Base-by-base conservation (phyloP, 2,113 vertebrate genomes). In the Proteles cristata region DNA sequence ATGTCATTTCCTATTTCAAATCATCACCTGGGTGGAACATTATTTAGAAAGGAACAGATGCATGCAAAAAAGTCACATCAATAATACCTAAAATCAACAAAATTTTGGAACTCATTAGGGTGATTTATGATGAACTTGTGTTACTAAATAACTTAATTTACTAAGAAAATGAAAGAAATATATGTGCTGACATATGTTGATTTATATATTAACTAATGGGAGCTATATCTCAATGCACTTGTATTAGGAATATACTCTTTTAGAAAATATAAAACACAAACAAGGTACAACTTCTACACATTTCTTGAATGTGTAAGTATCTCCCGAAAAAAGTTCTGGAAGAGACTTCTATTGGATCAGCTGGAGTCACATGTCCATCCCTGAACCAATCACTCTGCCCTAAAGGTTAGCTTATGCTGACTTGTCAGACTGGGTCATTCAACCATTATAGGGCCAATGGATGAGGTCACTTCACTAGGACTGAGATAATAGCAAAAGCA, bases 71-170 rank as follows among this genome's bases (percentile, higher is more conserved):
- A 55, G 39, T 53, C 26, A 83, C 15, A 76, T 61, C 5, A 58
- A 23, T 69, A 90, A 69, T 48, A 48, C 39, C 16, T 80, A 63
- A 88, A 84, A 45, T 81, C 45, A 53, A 35, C 39, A 53, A 80
- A 86, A 25, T 11, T 82, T 55, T 83, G 17, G 31, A 61, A 50
- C 21, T 93, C 33, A 79, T 89, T 77, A 28, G 12, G 53, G 48
- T 83, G 45, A 88, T 74, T 82, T 45, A 81, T 55, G 35, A 91
- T 39, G 31, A 68, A 85, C 65, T 28, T 77, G 25, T 45, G 1
- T 43, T 63, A 79, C 23, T 89, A 86, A 96, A 48, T 83, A 74
- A 25, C 79, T 89, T 76, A 58, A 91, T 81, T 68, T 95, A 25
- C 28, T 43, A 63, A 69, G 31, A 55, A n/a, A 85, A 65, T 88